A percentile compares a stretch with the other conserved stretches of the same genome.
These are phyloP conservation scores for Oncorhynchus nerka DNA, from an alignment of 2,113 vertebrate species.

Conservation along the genomic window DNA sequence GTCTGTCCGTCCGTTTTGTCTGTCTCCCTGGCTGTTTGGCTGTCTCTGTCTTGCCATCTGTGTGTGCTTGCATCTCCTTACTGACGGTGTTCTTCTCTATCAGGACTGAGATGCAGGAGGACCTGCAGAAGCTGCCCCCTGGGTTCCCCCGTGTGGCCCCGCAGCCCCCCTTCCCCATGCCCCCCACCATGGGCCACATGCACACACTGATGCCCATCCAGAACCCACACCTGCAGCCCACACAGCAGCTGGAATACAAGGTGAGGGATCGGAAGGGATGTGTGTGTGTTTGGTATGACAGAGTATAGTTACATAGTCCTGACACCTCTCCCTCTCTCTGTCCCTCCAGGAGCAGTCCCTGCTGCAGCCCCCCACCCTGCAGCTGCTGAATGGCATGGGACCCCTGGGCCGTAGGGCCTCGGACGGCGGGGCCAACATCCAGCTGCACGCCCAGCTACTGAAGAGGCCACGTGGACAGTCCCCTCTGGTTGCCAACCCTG, in stretches of 20 bases:
- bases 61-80: neutral
- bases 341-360: slow-evolving; percentile 88
- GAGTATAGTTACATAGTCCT: neutral
- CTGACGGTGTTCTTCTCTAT: neutral
- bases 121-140: slow-evolving; percentile 90
- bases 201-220: slow-evolving; percentile 88
- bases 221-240: slow-evolving; percentile 80
- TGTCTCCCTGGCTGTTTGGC: neutral
- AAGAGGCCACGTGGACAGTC: slow-evolving; percentile 95
- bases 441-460: slow-evolving; percentile 92
- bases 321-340: neutral
- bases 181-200: slow-evolving; percentile 83
- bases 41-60: neutral
- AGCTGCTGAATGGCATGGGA: slow-evolving; percentile 97
- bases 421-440: slow-evolving; percentile 96
- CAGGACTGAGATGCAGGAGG: slow-evolving; percentile 93
- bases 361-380: slow-evolving; percentile 93
- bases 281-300: slow-evolving; percentile 1
- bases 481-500: slow-evolving; percentile 75
- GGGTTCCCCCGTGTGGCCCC: slow-evolving; percentile 86
- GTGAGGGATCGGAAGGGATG: slow-evolving; percentile 53
- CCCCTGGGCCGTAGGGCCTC: slow-evolving; percentile 95
- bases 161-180: slow-evolving; percentile 86
- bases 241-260: slow-evolving; percentile 97
- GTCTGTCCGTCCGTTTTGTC: neutral